Base-by-base conservation (phyloP, 2,888 invertebrate species). In the Phortica okadai region DNA sequence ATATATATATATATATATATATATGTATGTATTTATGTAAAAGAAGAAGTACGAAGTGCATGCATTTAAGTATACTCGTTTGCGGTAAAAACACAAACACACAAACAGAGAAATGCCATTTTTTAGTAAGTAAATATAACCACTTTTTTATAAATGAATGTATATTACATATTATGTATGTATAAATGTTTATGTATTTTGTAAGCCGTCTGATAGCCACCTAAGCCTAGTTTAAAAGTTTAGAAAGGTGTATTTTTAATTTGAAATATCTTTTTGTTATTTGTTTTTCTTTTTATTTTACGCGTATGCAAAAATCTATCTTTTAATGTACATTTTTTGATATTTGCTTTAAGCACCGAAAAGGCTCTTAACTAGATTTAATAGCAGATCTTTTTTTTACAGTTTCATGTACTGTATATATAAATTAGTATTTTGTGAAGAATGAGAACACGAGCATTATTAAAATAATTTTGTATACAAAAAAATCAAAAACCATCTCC, bases 121-220 rank as follows among this genome's bases (percentile, higher is more conserved):
- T 85, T 85, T 85, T 84, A 83, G 58, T 67, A 42, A 67, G 67
- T 69, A 74, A 64, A 33, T 50, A 62, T 74, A 45, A 33, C 33
- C 45, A 10, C 45, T 42, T 78, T 74, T 77, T 69, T 69, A 78
- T 82, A 80, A 81, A 80, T 84, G 80, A 80, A 82, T 82, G 78
- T 75, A 81, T 77, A 81, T 75, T 50, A 50, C 50, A 50, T 77
- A 75, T 45, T 50, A 75, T 77, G 69, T 78, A 78, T 85, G 80
- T 81, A 84, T 80, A 82, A 72, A 82, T 83, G 81, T 85, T 85
- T 86, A 85, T 83, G 82, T 84, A 86, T 83, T 84, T 85, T 82
- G 79, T 86, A 84, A 83, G 86, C 58, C 73, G 77, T 79, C 77
- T 77, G 79, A 80, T 82, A 72, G 70, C 56, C 70, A 54, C 70